These are phyloP conservation scores for Neolamprologus cancellatus DNA, from an alignment of 2,113 vertebrate species.

Conservation along the genomic window DNA sequence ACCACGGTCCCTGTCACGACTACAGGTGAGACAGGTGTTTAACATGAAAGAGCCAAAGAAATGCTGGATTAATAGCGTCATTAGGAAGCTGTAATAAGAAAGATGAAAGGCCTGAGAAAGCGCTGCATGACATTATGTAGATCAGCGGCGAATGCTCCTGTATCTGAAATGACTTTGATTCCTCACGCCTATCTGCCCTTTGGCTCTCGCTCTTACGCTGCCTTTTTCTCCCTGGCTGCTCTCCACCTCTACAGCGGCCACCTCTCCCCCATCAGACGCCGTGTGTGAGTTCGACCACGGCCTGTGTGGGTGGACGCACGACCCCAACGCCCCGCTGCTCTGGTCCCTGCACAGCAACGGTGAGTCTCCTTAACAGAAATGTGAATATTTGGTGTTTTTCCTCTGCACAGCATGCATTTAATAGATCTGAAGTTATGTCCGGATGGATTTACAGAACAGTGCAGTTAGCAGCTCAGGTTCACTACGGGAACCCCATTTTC, in stretches of 20 bases:
- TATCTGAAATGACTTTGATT: background rate
- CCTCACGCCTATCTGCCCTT: background rate
- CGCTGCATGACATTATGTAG: background rate
- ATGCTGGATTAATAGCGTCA: background rate
- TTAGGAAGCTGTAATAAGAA: background rate
- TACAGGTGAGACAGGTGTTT: constrained; percentile 54
- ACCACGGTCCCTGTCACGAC: constrained; percentile 70
- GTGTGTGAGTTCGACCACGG: constrained; percentile 86
- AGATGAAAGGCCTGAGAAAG: background rate
- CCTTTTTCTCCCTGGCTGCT: background rate
- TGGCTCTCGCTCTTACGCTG: background rate
- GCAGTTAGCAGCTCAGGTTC: background rate
- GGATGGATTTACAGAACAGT: background rate
- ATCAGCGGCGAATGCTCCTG: background rate
- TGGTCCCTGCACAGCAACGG: constrained; percentile 79
- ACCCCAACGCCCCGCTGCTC: constrained; percentile 75
- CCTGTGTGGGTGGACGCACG: constrained; percentile 88
- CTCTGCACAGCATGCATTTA: background rate
- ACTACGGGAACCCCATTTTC: background rate
- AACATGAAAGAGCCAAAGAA: background rate
- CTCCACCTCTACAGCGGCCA: constrained; percentile 35
- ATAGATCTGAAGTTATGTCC: background rate
- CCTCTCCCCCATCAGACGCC: constrained; percentile 63
- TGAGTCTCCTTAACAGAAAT: constrained; percentile 37
- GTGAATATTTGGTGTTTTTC: background rate